Evolutionary conservation across 1,140 invertebrate genomes (phyloP).

Genomic region (Hypothenemus hampei): DNA sequence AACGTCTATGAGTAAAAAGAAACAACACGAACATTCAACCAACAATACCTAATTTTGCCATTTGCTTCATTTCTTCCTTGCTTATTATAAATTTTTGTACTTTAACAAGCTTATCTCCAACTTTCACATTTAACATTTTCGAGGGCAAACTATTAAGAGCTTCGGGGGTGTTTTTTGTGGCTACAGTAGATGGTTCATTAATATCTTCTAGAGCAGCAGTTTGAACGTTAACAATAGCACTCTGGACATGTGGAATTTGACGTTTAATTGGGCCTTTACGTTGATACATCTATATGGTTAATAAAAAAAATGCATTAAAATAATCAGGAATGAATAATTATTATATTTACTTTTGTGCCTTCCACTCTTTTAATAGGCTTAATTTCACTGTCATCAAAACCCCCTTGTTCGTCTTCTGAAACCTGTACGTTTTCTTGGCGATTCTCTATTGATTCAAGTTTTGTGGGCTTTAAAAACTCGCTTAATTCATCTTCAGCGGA

Average conservation of each 20-base stretch:
- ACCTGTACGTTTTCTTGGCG: background rate
- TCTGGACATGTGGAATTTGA: slow-evolving; percentile 14
- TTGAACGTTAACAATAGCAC: background rate
- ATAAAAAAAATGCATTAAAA: background rate
- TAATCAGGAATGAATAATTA: background rate
- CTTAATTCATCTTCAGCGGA: background rate
- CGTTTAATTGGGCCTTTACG: slow-evolving; percentile 26
- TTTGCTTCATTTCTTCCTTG: slow-evolving; percentile 55
- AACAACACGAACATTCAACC: background rate
- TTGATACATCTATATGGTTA: slow-evolving; percentile 30
- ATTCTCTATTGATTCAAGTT: background rate
- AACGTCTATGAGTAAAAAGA: background rate
- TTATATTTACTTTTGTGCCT: slow-evolving; percentile 38
- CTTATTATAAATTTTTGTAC: slow-evolving; percentile 58
- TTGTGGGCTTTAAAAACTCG: background rate
- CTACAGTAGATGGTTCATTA: slow-evolving; percentile 29
- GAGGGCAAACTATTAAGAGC: too few relatives aligned
- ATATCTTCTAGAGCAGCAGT: slow-evolving; percentile 29
- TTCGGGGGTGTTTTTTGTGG: too few relatives aligned
- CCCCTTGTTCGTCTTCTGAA: background rate
- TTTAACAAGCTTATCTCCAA: slow-evolving; percentile 53
- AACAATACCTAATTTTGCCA: slow-evolving; percentile 51
- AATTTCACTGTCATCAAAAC: slow-evolving; percentile 20
- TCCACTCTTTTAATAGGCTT: slow-evolving; percentile 42
- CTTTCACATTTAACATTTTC: slow-evolving; percentile 47